Evolutionary conservation across 1,140 invertebrate genomes (phyloP).

Genomic region (Andricus grossulariae): DNA sequence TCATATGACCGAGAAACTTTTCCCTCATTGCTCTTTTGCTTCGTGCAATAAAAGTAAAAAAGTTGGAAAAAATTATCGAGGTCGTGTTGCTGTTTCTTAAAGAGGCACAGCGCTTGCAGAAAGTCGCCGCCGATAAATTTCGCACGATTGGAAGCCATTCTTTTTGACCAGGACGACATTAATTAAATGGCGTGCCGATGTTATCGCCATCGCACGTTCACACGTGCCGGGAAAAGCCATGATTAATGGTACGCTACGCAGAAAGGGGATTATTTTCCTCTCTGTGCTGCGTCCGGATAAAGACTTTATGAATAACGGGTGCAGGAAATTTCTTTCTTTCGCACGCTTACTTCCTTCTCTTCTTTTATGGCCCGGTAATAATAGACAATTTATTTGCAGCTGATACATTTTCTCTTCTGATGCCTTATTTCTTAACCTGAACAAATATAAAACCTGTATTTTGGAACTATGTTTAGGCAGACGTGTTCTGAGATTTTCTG

Average conservation of each 20-base stretch:
- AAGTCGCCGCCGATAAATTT: slow-evolving; percentile 55
- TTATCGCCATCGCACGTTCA: slow-evolving; percentile 50
- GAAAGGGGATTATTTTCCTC: slow-evolving; percentile 33
- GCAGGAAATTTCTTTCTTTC: slow-evolving; percentile 33
- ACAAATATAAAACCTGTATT: neutral
- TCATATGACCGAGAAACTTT: neutral
- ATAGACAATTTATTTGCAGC: slow-evolving; percentile 25
- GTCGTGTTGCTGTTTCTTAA: neutral
- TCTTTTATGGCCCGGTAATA: neutral
- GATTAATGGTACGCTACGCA: slow-evolving; percentile 53
- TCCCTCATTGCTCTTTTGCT: neutral
- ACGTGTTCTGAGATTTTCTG: no score
- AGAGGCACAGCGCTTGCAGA: neutral
- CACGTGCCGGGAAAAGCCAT: slow-evolving; percentile 53
- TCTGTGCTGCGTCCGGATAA: slow-evolving; percentile 22
- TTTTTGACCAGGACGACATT: slow-evolving; percentile 54
- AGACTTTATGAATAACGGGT: slow-evolving; percentile 41
- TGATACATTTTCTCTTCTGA: neutral
- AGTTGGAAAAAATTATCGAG: neutral
- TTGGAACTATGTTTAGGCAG: no score
- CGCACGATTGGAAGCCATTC: slow-evolving; percentile 51
- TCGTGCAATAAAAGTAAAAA: neutral
- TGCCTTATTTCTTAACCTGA: neutral
- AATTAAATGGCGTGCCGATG: slow-evolving; percentile 58
- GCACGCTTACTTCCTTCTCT: neutral